A percentile compares a stretch with the other conserved stretches of the same genome.
phyloP scores from a whole-genome alignment of 2,113 vertebrate genomes.

The Myocastor coypus region DNA sequence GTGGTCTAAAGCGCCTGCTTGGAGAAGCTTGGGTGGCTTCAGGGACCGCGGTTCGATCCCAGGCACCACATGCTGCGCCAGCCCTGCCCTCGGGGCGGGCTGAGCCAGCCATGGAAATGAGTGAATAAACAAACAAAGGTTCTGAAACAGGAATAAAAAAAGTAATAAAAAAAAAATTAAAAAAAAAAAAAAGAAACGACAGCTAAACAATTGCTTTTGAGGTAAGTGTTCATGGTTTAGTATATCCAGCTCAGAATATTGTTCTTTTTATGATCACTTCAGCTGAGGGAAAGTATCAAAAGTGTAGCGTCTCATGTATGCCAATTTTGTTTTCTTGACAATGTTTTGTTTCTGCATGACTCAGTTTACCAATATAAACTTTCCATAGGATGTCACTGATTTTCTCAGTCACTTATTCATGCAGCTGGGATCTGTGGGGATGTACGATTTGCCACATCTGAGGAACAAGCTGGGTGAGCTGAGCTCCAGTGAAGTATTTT shows the following conservation, averaged over 20 bases:
- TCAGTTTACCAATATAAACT: constrained; percentile 69
- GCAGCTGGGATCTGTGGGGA: constrained; percentile 67
- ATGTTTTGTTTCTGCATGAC: constrained; percentile 55
- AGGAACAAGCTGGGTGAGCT: constrained; percentile 75
- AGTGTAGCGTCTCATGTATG: background rate
- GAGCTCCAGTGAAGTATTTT: constrained; percentile 54
- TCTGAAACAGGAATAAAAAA: too few species aligned
- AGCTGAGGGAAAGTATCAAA: background rate
- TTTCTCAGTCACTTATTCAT: constrained; percentile 80
- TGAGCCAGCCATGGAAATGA: too few species aligned
- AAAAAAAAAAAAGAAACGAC: background rate
- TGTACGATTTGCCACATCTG: constrained; percentile 72
- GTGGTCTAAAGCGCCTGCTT: too few species aligned
- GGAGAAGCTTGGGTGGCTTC: too few species aligned
- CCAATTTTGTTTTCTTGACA: constrained; percentile 22
- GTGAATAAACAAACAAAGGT: too few species aligned
- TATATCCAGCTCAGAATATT: background rate
- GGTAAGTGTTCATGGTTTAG: background rate
- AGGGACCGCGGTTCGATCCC: too few species aligned
- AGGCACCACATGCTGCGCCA: too few species aligned
- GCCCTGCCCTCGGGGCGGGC: too few species aligned
- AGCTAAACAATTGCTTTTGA: constrained; percentile 11
- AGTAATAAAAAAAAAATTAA: too few species aligned
- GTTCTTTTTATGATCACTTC: background rate
- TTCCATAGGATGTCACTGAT: constrained; percentile 69